A percentile compares a stretch with the other conserved stretches of the same genome.
Evolutionary conservation across 2,888 invertebrate genomes (phyloP).

Genomic region (Ormyrus pomaceus): DNA sequence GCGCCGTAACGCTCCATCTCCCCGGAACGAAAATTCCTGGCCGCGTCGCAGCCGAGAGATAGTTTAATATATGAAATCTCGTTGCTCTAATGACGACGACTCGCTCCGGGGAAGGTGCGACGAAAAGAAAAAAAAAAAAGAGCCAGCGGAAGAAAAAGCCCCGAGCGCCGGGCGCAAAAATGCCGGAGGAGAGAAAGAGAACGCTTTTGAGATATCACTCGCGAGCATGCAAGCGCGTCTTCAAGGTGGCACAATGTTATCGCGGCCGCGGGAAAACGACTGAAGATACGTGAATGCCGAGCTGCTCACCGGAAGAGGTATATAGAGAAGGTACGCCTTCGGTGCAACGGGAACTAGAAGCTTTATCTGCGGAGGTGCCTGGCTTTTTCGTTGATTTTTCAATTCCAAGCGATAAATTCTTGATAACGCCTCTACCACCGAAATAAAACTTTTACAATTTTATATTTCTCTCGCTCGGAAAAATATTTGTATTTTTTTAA

Average conservation of each 20-base stretch:
- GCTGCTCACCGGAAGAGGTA: constrained; percentile 5
- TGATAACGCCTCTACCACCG: background rate
- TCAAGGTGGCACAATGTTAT: constrained; percentile 43
- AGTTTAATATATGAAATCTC: constrained; percentile 59
- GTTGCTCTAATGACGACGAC: constrained; percentile 57
- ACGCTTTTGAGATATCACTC: constrained; percentile 7
- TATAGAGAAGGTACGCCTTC: background rate
- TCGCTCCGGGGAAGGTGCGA: constrained; percentile 21
- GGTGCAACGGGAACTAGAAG: too few relatives aligned
- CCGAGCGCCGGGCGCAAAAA: background rate
- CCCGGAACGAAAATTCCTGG: constrained; percentile 25
- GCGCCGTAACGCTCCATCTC: background rate
- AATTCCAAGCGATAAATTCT: background rate
- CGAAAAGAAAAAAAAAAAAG: constrained; percentile 2
- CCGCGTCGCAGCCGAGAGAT: constrained; percentile 16
- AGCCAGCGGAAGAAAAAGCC: background rate
- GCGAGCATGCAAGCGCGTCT: constrained; percentile 6
- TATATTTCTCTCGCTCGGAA: background rate
- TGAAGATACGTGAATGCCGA: constrained; percentile 19
- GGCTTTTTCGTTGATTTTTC: too few relatives aligned
- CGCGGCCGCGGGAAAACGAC: constrained; percentile 46
- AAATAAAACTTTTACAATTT: constrained; percentile 46
- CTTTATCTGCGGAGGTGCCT: too few relatives aligned
- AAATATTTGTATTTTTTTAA: too few relatives aligned
- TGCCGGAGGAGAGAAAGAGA: background rate